Evolutionary conservation across 1,140 invertebrate genomes (phyloP).

Genomic region (Brachionus angularis): DNA sequence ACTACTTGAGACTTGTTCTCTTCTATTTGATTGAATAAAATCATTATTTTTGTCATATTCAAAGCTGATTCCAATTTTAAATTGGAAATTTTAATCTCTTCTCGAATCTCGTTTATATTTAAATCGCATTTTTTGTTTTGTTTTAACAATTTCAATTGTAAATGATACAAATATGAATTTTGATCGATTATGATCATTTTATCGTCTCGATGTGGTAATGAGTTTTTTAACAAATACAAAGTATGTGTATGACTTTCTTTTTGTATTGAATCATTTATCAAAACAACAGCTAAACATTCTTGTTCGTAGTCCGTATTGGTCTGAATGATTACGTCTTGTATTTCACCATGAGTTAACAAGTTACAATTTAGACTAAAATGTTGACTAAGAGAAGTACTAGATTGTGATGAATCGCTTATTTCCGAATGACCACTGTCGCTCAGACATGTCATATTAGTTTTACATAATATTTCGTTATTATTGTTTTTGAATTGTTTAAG

Average conservation of each 20-base stretch:
- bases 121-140: conserved; percentile 25
- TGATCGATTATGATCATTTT: conserved; percentile 33
- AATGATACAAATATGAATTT: conserved; percentile 42
- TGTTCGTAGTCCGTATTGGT: conserved; percentile 67
- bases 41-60: conserved; percentile 41
- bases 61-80: conserved; percentile 29
- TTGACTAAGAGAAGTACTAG: background rate
- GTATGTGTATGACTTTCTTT: conserved; percentile 40
- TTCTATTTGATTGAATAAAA: conserved; percentile 42
- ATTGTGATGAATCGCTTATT: conserved; percentile 2
- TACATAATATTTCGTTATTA: conserved; percentile 9
- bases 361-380: conserved; percentile 54
- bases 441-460: conserved; percentile 11
- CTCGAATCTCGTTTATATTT: conserved; percentile 29
- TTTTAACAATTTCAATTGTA: conserved; percentile 31
- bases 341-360: conserved; percentile 67
- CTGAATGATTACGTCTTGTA: conserved; percentile 67
- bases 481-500: conserved; percentile 38
- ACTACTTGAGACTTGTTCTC: conserved; percentile 3
- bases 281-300: conserved; percentile 46
- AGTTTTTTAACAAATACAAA: conserved; percentile 35
- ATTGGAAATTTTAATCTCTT: conserved; percentile 33
- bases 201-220: conserved; percentile 35
- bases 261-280: conserved; percentile 36
- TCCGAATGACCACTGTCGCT: conserved; percentile 42